Evolutionary conservation across 2,113 vertebrate species (phyloP).

Genomic region (Ictalurus furcatus): DNA sequence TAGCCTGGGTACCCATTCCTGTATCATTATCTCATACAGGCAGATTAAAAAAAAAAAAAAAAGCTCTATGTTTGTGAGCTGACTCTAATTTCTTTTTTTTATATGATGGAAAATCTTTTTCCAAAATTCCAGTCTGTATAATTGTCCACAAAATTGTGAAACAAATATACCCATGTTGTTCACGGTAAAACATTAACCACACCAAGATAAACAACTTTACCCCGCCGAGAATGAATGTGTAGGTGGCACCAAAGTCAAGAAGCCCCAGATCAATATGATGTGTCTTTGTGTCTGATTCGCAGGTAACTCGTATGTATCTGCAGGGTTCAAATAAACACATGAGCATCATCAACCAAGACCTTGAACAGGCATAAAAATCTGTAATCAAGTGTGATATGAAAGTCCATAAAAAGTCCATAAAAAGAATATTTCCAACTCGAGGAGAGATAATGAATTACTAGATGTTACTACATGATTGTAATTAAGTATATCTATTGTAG

Average conservation of each 20-base stretch:
- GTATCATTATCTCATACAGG: background rate
- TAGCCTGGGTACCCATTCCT: background rate
- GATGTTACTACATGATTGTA: background rate
- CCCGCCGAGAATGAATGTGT: constrained; percentile 79
- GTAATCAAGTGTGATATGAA: background rate
- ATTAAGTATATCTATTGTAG: background rate
- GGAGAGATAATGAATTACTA: background rate
- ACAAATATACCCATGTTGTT: background rate
- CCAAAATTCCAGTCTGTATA: background rate
- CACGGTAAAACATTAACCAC: constrained; percentile 30
- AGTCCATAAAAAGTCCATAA: background rate
- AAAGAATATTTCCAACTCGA: background rate
- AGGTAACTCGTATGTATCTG: constrained; percentile 70
- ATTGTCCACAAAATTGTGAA: background rate
- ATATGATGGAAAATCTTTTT: background rate
- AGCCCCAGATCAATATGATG: constrained; percentile 79
- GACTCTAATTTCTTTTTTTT: background rate
- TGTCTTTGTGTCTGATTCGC: constrained; percentile 52
- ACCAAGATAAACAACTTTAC: constrained; percentile 64
- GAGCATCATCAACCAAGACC: background rate
- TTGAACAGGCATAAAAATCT: background rate
- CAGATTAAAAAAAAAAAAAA: no score
- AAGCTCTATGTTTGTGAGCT: background rate
- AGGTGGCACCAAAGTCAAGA: constrained; percentile 85
- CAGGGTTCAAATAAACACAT: background rate